Evolutionary conservation across 1,140 invertebrate genomes (phyloP).

Genomic region (Cydia strobilella): DNA sequence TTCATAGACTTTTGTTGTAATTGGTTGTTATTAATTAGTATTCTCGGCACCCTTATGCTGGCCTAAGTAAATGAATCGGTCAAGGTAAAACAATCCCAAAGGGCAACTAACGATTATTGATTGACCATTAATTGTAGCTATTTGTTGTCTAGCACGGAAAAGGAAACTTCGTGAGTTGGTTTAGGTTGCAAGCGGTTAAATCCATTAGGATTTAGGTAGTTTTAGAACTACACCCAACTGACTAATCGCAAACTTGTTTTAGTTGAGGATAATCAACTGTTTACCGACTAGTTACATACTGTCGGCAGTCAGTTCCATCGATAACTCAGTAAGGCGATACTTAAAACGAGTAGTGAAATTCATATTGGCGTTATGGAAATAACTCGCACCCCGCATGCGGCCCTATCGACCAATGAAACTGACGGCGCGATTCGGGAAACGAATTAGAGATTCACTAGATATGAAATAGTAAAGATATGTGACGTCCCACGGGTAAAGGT

Average conservation of each 20-base stretch:
- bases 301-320: too few species aligned
- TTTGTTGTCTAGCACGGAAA: conserved; percentile 10
- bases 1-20: background rate
- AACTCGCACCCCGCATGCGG: too few species aligned
- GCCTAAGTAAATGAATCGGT: conserved; percentile 33
- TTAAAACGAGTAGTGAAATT: too few species aligned
- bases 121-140: conserved; percentile 20
- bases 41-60: background rate
- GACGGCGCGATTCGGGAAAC: too few species aligned
- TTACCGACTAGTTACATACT: too few species aligned
- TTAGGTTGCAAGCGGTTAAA: background rate
- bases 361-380: too few species aligned
- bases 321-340: too few species aligned
- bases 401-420: too few species aligned
- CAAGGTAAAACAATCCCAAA: conserved; percentile 18
- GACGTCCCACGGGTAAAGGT: too few species aligned
- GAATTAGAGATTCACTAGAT: too few species aligned
- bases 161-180: background rate
- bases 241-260: background rate
- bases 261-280: background rate
- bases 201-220: background rate
- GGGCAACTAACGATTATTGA: background rate
- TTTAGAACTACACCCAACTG: background rate
- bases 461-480: too few species aligned
- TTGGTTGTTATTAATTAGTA: background rate